A percentile compares a stretch with the other conserved stretches of the same genome.
phyloP scores from a whole-genome alignment of 35 echinoderm and acorn worm species.

The Patiria miniata region DNA sequence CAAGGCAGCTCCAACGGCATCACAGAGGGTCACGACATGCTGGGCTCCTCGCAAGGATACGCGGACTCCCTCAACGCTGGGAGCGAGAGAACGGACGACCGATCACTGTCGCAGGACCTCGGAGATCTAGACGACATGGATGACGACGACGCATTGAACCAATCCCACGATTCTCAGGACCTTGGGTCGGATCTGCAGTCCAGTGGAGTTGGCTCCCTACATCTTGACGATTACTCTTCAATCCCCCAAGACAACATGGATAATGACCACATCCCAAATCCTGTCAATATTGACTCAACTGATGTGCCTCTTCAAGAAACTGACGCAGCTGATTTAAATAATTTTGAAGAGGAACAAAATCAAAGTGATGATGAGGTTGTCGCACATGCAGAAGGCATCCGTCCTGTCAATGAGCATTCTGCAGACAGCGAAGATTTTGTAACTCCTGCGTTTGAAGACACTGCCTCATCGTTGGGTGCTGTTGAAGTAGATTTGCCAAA shows the following conservation, averaged over 20 bases:
- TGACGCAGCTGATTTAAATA: background rate
- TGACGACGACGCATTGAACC: background rate
- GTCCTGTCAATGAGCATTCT: background rate
- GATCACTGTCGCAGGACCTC: conserved; percentile 7
- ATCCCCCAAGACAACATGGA: background rate
- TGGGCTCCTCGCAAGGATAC: background rate
- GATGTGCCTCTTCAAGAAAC: background rate
- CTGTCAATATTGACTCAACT: background rate
- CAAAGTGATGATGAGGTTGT: background rate
- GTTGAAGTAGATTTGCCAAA: background rate
- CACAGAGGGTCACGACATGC: background rate
- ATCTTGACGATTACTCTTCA: background rate
- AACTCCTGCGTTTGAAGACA: background rate
- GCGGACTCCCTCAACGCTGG: background rate
- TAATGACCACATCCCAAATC: background rate
- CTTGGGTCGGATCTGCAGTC: conserved; percentile 3
- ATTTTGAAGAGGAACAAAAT: background rate
- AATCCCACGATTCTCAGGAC: background rate
- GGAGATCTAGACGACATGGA: conserved; percentile 1
- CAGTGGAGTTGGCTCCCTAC: background rate
- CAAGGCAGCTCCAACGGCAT: conserved; percentile 8
- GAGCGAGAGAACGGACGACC: background rate
- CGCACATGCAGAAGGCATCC: background rate
- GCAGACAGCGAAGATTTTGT: background rate
- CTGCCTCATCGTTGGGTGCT: background rate